phyloP scores from a whole-genome alignment of 2,113 vertebrate species.

The Dipodomys ordii region DNA sequence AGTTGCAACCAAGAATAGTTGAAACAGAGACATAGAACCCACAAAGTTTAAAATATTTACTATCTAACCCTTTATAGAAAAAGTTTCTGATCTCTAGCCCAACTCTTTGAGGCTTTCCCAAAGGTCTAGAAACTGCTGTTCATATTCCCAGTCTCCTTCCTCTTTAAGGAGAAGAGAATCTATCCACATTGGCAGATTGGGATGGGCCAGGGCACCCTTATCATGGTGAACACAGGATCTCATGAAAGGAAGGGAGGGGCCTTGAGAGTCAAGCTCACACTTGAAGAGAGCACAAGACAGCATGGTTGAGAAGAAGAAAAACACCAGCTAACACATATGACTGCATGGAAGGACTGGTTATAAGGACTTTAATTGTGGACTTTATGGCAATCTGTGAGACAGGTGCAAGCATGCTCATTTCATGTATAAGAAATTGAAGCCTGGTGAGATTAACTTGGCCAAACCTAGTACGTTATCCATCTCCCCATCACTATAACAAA shows the following conservation, averaged over 20 bases:
- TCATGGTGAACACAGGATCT: background rate
- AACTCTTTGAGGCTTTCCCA: constrained; percentile 27
- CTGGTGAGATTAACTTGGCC: background rate
- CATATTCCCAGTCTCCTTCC: background rate
- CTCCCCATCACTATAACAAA: background rate
- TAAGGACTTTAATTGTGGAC: background rate
- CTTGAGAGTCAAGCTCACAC: background rate
- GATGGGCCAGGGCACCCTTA: background rate
- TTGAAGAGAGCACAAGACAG: background rate
- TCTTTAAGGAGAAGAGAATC: background rate
- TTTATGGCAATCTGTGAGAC: background rate
- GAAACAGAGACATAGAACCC: background rate
- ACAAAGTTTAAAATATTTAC: constrained; percentile 28
- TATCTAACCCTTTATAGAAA: constrained; percentile 21
- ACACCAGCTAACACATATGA: rapidly evolving
- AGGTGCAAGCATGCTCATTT: background rate
- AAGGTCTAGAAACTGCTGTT: background rate
- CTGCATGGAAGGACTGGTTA: background rate
- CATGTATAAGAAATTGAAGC: background rate
- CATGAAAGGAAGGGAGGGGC: background rate
- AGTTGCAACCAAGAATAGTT: background rate
- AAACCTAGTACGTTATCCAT: background rate
- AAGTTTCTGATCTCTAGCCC: background rate
- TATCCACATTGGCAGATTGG: background rate
- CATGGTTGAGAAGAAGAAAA: background rate